Percentiles rank a stretch among this genome's conserved stretches.
These are phyloP conservation scores for Brachypalpus laphriformis DNA, from an alignment of 2,888 invertebrate species.

Conservation along the genomic window DNA sequence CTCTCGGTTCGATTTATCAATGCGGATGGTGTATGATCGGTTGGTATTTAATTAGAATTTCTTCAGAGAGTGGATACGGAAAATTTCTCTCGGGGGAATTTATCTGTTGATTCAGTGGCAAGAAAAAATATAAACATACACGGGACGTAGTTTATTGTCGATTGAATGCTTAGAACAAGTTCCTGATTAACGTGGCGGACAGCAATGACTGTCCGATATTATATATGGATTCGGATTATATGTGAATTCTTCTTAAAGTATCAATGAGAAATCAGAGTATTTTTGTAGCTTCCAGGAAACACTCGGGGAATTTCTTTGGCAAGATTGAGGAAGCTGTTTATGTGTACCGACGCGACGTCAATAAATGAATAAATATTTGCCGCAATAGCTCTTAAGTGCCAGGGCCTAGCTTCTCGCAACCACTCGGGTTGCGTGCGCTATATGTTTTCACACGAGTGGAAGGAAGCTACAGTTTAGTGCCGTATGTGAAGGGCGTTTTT, in stretches of 20 bases:
- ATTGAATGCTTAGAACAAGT: neutral
- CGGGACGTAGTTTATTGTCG: conserved; percentile 4
- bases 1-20: neutral
- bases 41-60: conserved; percentile 44
- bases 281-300: neutral
- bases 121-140: neutral
- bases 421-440: no score
- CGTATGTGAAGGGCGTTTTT: no score
- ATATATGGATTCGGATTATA: no score
- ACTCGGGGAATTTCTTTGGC: neutral
- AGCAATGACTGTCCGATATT: no score
- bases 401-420: no score
- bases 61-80: conserved; percentile 18
- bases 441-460: no score
- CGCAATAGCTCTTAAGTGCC: no score
- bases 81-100: conserved; percentile 24
- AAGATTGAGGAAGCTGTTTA: neutral
- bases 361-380: no score
- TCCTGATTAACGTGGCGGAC: conserved; percentile 3
- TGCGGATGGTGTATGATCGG: conserved; percentile 20
- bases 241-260: neutral
- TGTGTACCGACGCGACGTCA: no score
- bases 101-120: conserved; percentile 15
- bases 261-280: neutral
- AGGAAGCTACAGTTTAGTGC: no score